Evolutionary conservation across 37 sponge, comb jelly and placozoan genomes (phyloP).

Genomic region (Halichondria panicea): DNA sequence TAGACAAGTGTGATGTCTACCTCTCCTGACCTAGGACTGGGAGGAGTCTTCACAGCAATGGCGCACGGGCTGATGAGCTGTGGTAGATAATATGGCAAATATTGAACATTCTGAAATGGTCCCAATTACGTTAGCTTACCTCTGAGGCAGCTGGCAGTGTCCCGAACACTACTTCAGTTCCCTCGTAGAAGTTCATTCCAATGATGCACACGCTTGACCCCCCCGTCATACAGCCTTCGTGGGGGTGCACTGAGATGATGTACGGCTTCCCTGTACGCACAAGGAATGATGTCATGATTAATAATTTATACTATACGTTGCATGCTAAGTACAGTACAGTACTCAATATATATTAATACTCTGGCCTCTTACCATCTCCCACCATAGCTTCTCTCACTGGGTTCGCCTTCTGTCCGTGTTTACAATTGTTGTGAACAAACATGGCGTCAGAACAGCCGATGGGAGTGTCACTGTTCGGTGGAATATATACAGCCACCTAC

Average conservation of each 20-base stretch:
- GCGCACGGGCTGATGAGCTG: constrained; percentile 82
- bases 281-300: too few species aligned
- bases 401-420: constrained; percentile 84
- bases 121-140: constrained; percentile 24
- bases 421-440: constrained; percentile 98
- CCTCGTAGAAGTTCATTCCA: constrained; percentile 89
- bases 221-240: constrained; percentile 83
- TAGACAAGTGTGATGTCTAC: constrained; percentile 73
- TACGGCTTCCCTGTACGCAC: constrained; percentile 64
- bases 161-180: constrained; percentile 88
- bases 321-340: too few species aligned
- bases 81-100: too few species aligned
- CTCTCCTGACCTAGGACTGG: constrained; percentile 62
- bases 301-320: too few species aligned
- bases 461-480: constrained; percentile 20
- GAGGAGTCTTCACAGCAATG: constrained; percentile 62
- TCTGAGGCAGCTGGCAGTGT: constrained; percentile 57
- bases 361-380: constrained; percentile 60
- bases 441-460: constrained; percentile 84
- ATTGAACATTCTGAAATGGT: too few species aligned
- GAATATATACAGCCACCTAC: constrained; percentile 44
- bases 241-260: constrained; percentile 74
- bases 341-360: not conserved
- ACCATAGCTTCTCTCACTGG: too few species aligned
- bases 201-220: constrained; percentile 75